Base-by-base conservation (phyloP, 2,888 invertebrate genomes). In the Platycnemis pennipes region DNA sequence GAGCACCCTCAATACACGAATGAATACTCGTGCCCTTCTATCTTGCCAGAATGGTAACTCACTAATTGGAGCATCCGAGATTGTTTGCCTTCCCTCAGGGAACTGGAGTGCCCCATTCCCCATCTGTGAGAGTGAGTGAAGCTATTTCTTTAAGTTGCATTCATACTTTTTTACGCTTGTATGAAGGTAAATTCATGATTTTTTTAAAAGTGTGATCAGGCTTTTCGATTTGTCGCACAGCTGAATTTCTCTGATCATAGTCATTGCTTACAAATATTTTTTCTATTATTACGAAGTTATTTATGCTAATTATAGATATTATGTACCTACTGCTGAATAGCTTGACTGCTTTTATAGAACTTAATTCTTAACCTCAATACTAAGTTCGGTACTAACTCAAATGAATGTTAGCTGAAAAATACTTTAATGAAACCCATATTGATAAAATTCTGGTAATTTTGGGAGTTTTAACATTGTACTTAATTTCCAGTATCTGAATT, bases 71-170 rank as follows among this genome's bases (percentile, higher is more conserved):
- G 97, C 98, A 2, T 97, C 98, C 4, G 97, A 98, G 95, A 97
- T 98, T 49, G 96, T 97, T 89, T 99, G 99, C 96, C 96, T 98
- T n/a, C 98, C 98, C 0, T 98, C 98, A 42, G 98, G 98, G 46
- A 98, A 98, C 96, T 99, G 99, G 99, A 98, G 98, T 95, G 97
- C 98, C 0, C 98, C 98, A 2, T 97, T 98, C 95, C 98, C 98
- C 13, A 98, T 98, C 88, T 98, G 98, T 96, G 98, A 98, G 96
- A 98, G 98, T 98, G 96, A 97, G 97, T 97, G 94, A 94, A 94
- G 46, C 49, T 44, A 42, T 45, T 87, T 44, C 87, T 87, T 94
- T 63, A 88, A 49, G 77, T 37, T 77, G 16, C 37, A 22, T 77
- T 1, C 37, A 22, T 69, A 69, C 31, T 37, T 49, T 49, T 7